Evolutionary conservation across 2,888 invertebrate species (phyloP), one percentile per base, ranked within the genome.

Genomic region (Chymomyza caudatula): DNA sequence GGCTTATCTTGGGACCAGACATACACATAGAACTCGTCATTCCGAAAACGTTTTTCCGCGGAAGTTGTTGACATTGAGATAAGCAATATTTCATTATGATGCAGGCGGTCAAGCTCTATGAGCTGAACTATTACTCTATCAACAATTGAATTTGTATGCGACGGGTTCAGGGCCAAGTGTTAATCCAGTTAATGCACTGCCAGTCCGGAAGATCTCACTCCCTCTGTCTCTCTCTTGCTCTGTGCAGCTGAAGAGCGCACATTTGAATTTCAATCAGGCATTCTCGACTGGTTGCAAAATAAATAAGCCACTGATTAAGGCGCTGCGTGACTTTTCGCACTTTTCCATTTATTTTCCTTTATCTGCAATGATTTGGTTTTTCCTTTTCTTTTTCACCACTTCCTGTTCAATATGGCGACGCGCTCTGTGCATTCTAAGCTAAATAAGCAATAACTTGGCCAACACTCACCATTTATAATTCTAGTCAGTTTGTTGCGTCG

Each of bases 401-500:
- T 55, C 43, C 64, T 67, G 65, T 72, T 68, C 69, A 68, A 77
- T 76, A 71, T 72, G 71, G 58, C 51, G 20, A 11, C 13, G 11
- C 25, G 52, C 25, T 11, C 22, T 49, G 23, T 20, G 29, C 29
- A 37, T 37, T 11, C 29, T 37, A 8, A 37, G 5, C 29, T 43
- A 17, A 17, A 20, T 22, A 20, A 22, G 19, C 53, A 23, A 20
- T 13, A 22, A 19, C 17, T 29, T 25, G 25, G n/a, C 4, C 25
- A 23, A 64, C 59, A 89, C 93, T 93, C 86, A 96, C 96, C 95
- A 85, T 94, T 93, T 69, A 94, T 92, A 71, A 95, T 94, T 71
- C 95, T 91, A 85, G 94, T 94, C 51, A 94, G 93, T 90, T 96
- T 96, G 79, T 95, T 93, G 63, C 95, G 91, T 37, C 96, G 91